phyloP scores from a whole-genome alignment of 2,113 vertebrate species.

The Typhlomys cinereus region DNA sequence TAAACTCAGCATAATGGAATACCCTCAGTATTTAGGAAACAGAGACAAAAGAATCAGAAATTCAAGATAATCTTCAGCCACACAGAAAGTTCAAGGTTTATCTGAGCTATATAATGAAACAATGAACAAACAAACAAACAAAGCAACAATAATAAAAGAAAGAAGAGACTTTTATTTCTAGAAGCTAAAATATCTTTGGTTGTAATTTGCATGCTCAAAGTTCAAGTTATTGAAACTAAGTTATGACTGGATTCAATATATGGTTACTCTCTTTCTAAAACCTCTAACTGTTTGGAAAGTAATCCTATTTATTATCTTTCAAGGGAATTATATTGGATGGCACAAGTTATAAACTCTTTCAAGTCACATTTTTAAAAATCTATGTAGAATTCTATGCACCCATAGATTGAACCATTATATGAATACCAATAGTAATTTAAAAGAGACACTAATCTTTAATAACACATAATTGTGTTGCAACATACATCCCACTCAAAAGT shows the following conservation, averaged over 20 bases:
- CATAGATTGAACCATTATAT: not conserved
- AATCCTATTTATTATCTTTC: not conserved
- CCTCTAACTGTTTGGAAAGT: not conserved
- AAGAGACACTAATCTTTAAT: not conserved
- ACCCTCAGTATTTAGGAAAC: too few species aligned
- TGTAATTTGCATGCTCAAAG: not conserved
- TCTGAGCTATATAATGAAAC: too few species aligned
- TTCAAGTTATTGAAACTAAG: not conserved
- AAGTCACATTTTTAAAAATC: conserved; percentile 9
- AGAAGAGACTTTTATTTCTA: not conserved
- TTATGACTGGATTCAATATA: not conserved
- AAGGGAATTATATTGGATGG: not conserved
- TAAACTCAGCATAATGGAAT: not conserved
- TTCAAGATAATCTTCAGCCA: too few species aligned
- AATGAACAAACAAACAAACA: too few species aligned
- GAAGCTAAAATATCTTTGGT: not conserved
- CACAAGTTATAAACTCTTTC: not conserved
- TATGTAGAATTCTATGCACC: not conserved
- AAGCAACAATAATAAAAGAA: too few species aligned
- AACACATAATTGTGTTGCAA: not conserved
- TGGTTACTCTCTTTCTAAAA: not conserved
- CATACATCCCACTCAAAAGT: not conserved
- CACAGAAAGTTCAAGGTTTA: too few species aligned
- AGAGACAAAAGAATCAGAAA: too few species aligned
- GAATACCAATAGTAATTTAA: not conserved